Evolutionary conservation across 1,140 invertebrate species (phyloP).

Genomic region (Sitophilus oryzae): DNA sequence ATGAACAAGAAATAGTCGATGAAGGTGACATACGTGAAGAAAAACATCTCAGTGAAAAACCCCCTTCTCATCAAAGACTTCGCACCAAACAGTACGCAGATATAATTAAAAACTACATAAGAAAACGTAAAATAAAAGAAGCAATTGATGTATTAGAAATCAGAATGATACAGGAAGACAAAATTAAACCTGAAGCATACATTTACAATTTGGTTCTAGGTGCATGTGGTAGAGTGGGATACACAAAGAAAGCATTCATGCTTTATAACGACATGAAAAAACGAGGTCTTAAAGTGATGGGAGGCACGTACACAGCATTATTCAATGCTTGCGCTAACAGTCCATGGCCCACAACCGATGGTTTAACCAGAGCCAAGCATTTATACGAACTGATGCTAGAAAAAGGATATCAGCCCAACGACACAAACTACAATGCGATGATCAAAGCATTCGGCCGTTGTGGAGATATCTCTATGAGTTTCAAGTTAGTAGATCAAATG

Average conservation of each 20-base stretch:
- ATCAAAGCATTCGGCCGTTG: conserved; percentile 85
- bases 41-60: conserved; percentile 45
- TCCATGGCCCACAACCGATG: conserved; percentile 55
- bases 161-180: conserved; percentile 67
- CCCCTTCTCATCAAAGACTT: conserved; percentile 46
- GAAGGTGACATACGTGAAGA: conserved; percentile 53
- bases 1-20: conserved; percentile 40
- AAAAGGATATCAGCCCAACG: conserved; percentile 63
- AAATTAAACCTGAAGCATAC: conserved; percentile 68
- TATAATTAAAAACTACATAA: conserved; percentile 62
- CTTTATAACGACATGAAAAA: conserved; percentile 79
- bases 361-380: conserved; percentile 56
- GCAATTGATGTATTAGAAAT: conserved; percentile 71
- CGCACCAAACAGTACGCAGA: conserved; percentile 57
- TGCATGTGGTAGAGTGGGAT: conserved; percentile 72
- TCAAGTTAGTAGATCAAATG: conserved; percentile 81
- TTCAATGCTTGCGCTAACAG: conserved; percentile 84
- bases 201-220: conserved; percentile 75
- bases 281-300: conserved; percentile 57
- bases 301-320: conserved; percentile 72
- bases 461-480: conserved; percentile 69
- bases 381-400: conserved; percentile 63
- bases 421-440: conserved; percentile 78
- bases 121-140: conserved; percentile 57
- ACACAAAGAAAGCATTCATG: conserved; percentile 77